A percentile compares a stretch with the other conserved stretches of the same genome.
These are phyloP conservation scores for Cyanoliseus patagonus DNA, from an alignment of 2,113 vertebrate genomes.

Conservation along the genomic window DNA sequence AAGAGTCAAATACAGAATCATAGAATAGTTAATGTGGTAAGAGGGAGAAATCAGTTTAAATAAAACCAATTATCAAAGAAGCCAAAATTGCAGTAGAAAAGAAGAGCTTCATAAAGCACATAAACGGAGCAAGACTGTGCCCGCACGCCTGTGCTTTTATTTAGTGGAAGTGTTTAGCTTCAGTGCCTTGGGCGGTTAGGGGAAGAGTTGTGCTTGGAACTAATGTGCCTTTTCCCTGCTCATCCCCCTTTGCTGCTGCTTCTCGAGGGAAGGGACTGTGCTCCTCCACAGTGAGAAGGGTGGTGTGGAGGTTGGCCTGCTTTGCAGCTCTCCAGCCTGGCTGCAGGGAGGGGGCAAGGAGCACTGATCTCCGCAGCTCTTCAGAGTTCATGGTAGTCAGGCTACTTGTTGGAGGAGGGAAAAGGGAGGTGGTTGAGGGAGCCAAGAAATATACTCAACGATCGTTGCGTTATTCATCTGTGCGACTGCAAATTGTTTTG, in stretches of 20 bases:
- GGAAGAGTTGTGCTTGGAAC: neutral
- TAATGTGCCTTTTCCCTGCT: neutral
- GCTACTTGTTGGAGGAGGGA: neutral
- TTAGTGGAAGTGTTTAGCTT: neutral
- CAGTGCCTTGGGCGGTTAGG: neutral
- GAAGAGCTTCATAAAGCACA: neutral
- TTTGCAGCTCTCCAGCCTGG: fast-evolving
- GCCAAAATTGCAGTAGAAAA: neutral
- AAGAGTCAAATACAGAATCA: neutral
- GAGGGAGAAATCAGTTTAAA: neutral
- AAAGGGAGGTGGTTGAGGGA: neutral
- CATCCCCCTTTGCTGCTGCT: fast-evolving
- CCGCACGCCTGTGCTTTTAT: neutral
- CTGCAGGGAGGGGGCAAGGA: neutral
- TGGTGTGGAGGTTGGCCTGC: neutral
- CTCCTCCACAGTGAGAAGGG: neutral
- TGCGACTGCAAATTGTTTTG: conserved; percentile 18
- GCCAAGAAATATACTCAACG: neutral
- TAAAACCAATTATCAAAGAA: neutral
- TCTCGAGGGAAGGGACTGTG: fast-evolving
- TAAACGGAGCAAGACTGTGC: neutral
- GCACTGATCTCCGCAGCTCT: fast-evolving
- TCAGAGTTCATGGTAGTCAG: neutral
- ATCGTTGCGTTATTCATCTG: neutral
- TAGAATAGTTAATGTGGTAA: neutral